A percentile compares a stretch with the other conserved stretches of the same genome.
Evolutionary conservation across 2,113 vertebrate genomes (phyloP).

Genomic region (Leiothrix lutea): DNA sequence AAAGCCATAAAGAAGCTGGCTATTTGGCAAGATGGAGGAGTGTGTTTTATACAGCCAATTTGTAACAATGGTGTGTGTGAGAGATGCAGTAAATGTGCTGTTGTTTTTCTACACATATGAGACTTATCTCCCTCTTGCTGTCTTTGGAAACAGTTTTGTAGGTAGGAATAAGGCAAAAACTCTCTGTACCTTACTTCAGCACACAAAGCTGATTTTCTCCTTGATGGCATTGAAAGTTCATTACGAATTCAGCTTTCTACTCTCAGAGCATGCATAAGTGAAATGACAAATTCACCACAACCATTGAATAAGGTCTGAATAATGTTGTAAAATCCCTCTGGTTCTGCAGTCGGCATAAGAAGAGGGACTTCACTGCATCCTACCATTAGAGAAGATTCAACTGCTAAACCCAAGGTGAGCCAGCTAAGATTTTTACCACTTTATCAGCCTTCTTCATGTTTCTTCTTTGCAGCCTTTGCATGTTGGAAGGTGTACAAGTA

Average conservation of each 20-base stretch:
- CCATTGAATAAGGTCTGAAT: neutral
- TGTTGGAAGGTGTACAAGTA: neutral
- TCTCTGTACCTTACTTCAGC: neutral
- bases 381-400: neutral
- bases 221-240: constrained; percentile 15
- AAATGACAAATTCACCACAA: neutral
- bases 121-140: neutral
- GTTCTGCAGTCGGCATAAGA: neutral
- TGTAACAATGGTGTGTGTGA: neutral
- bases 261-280: constrained; percentile 32
- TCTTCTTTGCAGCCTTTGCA: neutral
- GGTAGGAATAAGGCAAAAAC: neutral
- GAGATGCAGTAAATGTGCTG: neutral
- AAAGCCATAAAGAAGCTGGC: neutral
- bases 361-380: neutral
- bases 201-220: constrained; percentile 6
- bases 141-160: neutral
- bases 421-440: neutral
- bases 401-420: neutral
- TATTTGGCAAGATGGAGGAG: neutral
- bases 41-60: neutral
- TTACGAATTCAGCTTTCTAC: constrained; percentile 35
- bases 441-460: neutral
- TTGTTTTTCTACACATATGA: neutral
- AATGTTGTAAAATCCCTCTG: neutral